A percentile compares a stretch with the other conserved stretches of the same genome.
Conservation (phyloP, 2,888 invertebrate species). For the Silvanus unidentatus region DNA sequence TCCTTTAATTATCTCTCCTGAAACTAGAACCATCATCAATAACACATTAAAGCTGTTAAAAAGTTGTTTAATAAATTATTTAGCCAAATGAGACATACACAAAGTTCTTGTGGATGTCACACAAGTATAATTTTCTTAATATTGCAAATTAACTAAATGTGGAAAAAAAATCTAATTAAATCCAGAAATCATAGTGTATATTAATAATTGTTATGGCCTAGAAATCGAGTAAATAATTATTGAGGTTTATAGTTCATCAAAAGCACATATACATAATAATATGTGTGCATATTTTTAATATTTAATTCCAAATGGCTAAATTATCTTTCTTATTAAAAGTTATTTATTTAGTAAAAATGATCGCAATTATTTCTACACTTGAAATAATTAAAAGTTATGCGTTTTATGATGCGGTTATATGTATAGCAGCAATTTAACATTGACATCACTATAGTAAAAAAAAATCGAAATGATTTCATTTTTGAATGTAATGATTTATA, state of each 20-base stretch:
- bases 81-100: too few relatives aligned
- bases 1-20: too few relatives aligned
- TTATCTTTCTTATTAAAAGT: background rate
- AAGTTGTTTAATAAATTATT: too few relatives aligned
- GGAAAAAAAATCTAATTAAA: slow-evolving; percentile 13
- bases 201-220: slow-evolving; percentile 17
- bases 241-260: slow-evolving; percentile 25
- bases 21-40: too few relatives aligned
- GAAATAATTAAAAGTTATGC: too few relatives aligned
- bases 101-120: too few relatives aligned
- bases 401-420: too few relatives aligned
- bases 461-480: too few relatives aligned
- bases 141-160: slow-evolving; percentile 1
- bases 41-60: too few relatives aligned
- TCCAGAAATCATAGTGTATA: slow-evolving; percentile 14
- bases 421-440: too few relatives aligned
- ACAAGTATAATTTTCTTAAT: too few relatives aligned
- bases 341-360: background rate
- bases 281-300: slow-evolving; percentile 1
- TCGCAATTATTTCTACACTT: background rate
- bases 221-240: slow-evolving; percentile 20
- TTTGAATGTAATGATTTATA: background rate
- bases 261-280: slow-evolving; percentile 12
- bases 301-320: background rate
- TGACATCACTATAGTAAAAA: too few relatives aligned